phyloP scores from a whole-genome alignment of 2,797 vertebrate genomes.

The Pangasius djambal region DNA sequence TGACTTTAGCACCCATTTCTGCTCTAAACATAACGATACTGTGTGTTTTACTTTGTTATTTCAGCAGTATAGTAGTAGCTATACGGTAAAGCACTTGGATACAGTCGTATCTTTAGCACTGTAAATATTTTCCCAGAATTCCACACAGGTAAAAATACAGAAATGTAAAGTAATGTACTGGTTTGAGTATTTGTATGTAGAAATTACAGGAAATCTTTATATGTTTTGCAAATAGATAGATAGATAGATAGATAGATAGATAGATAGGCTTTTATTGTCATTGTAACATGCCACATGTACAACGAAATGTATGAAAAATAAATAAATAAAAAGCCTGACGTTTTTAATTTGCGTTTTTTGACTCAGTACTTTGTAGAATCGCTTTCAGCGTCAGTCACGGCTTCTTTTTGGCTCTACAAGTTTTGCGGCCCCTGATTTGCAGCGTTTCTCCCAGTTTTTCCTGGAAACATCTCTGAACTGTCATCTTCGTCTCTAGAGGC shows the following conservation, averaged over 20 bases:
- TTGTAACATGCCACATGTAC: too few relatives aligned
- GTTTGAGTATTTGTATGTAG: neutral
- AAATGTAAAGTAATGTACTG: neutral
- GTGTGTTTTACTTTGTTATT: neutral
- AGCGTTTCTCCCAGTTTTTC: neutral
- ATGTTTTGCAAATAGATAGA: neutral
- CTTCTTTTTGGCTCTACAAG: neutral
- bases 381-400: neutral
- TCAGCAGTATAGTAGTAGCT: neutral
- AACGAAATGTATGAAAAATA: too few relatives aligned
- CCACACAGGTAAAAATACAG: neutral
- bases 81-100: neutral
- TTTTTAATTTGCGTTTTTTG: neutral
- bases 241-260: too few relatives aligned
- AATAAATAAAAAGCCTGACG: neutral
- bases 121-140: neutral
- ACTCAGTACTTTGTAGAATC: neutral
- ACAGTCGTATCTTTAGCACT: neutral
- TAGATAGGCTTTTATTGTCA: too few relatives aligned
- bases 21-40: neutral
- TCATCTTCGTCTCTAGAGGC: neutral
- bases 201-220: neutral
- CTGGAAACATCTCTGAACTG: neutral
- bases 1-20: neutral
- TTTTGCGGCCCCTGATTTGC: neutral